Evolutionary conservation across 1,140 invertebrate genomes (phyloP).

Genomic region (Mactra quadrangularis): DNA sequence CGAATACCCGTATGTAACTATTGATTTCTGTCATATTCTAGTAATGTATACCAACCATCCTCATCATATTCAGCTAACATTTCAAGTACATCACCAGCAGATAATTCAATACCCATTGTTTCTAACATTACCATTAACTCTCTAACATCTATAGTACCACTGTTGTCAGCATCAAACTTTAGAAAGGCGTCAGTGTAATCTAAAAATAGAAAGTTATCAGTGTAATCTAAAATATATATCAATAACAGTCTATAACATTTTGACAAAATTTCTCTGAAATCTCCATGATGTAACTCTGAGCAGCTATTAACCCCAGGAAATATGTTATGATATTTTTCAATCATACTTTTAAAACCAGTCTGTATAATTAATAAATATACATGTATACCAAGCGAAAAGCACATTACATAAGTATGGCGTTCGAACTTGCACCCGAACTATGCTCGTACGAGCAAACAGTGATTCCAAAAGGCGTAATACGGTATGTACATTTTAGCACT

Average conservation of each 20-base stretch:
- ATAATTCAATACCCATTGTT: constrained; percentile 5
- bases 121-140: constrained; percentile 12
- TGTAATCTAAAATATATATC: no score
- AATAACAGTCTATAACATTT: no score
- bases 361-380: background rate
- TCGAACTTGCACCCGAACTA: no score
- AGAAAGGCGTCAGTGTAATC: constrained; percentile 7
- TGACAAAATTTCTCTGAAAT: no score
- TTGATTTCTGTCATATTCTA: no score
- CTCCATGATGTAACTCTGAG: background rate
- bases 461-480: no score
- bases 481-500: no score
- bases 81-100: constrained; percentile 9
- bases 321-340: background rate
- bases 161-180: constrained; percentile 19
- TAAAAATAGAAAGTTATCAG: no score
- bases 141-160: constrained; percentile 24
- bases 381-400: background rate
- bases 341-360: background rate
- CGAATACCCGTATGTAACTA: no score
- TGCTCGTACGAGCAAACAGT: no score
- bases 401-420: no score
- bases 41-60: no score
- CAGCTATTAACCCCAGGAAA: background rate
- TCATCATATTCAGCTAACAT: background rate